Evolutionary conservation across 1,140 invertebrate genomes (phyloP).

Genomic region (Oscheius sp.): DNA sequence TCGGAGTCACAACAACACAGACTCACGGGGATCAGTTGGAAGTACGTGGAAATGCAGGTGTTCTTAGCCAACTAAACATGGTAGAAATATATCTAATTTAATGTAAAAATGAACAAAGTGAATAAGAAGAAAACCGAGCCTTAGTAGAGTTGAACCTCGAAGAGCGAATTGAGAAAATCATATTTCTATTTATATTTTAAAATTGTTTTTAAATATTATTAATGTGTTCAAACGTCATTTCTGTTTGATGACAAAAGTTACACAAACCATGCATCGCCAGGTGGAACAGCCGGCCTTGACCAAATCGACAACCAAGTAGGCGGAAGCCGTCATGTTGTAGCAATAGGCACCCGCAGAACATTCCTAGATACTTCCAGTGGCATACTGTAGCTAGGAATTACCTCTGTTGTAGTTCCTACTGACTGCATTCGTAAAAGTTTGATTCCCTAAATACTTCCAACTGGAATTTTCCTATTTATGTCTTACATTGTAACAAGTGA

Average conservation of each 20-base stretch:
- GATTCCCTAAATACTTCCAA: not conserved
- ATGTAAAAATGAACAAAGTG: too few species aligned
- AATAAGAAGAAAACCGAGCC: too few species aligned
- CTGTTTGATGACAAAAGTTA: not conserved
- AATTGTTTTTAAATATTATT: too few species aligned
- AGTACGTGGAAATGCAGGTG: constrained; percentile 21
- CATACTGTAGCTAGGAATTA: not conserved
- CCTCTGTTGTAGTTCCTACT: constrained; percentile 1
- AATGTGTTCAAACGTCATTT: not conserved
- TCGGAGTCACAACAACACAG: constrained; percentile 31
- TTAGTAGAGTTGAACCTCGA: too few species aligned
- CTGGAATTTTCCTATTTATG: not conserved
- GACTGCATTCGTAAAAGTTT: constrained; percentile 12
- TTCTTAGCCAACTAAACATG: constrained; percentile 23
- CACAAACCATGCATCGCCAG: constrained; percentile 30
- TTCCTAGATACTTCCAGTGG: not conserved
- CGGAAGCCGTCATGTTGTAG: constrained; percentile 31
- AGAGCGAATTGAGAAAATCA: too few species aligned
- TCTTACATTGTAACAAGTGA: constrained; percentile 34
- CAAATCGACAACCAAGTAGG: constrained; percentile 20
- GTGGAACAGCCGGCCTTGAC: constrained; percentile 32
- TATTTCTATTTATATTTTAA: too few species aligned
- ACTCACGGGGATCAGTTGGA: constrained; percentile 26
- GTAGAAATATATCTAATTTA: not conserved
- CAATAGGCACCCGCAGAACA: constrained; percentile 19